Evolutionary conservation across 2,888 invertebrate species (phyloP).

Genomic region (Syrphus vitripennis): DNA sequence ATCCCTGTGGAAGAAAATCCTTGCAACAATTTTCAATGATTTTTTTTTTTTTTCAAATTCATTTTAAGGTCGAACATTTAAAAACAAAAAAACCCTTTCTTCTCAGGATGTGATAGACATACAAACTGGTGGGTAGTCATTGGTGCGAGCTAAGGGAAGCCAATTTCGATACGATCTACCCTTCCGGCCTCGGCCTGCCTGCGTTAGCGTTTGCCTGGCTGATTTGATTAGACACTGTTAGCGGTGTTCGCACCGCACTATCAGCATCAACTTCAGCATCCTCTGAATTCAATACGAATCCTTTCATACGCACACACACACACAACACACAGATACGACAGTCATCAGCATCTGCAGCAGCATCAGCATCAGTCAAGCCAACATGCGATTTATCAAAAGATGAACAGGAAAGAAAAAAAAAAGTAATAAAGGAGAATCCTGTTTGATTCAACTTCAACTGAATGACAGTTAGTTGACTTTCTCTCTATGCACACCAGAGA

Average conservation of each 20-base stretch:
- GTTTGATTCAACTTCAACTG: constrained; percentile 27
- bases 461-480: constrained; percentile 64
- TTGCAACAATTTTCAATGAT: constrained; percentile 24
- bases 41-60: background rate
- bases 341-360: constrained; percentile 34
- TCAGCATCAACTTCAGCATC: constrained; percentile 35
- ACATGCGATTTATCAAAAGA: constrained; percentile 40
- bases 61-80: constrained; percentile 32
- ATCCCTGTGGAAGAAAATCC: constrained; percentile 39
- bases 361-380: constrained; percentile 20
- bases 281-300: constrained; percentile 43
- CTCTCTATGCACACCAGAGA: background rate
- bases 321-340: background rate
- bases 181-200: constrained; percentile 14
- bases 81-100: constrained; percentile 44
- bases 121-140: background rate
- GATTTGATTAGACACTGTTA: constrained; percentile 66
- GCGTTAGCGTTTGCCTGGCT: constrained; percentile 43
- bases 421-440: background rate
- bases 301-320: background rate
- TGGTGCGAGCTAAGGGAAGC: constrained; percentile 17
- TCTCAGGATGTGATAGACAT: background rate
- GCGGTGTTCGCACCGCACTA: constrained; percentile 58
- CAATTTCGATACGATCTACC: constrained; percentile 63
- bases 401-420: background rate